These are phyloP conservation scores for Prionailurus viverrinus DNA, from an alignment of 2,113 vertebrate species.

Conservation along the genomic window DNA sequence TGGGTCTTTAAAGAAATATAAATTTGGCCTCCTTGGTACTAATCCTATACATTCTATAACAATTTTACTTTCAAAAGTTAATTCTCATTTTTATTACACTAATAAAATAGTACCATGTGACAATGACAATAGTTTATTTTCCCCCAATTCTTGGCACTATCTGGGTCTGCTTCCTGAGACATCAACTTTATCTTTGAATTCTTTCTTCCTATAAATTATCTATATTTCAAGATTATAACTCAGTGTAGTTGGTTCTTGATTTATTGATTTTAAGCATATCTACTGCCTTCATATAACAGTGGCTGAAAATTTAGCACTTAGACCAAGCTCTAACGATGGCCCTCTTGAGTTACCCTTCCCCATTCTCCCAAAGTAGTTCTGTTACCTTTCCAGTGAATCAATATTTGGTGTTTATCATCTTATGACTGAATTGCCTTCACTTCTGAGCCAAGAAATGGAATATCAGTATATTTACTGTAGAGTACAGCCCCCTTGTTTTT, in stretches of 20 bases:
- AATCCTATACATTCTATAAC: background rate
- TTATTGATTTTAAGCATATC: background rate
- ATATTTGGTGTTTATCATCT: background rate
- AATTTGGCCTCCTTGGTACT: background rate
- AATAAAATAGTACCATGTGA: background rate
- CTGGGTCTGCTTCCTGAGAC: background rate
- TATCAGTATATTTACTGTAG: background rate
- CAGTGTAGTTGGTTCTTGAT: background rate
- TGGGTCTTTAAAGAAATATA: constrained; percentile 20
- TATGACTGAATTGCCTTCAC: constrained; percentile 3
- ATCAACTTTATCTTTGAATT: constrained; percentile 49
- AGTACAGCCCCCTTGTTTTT: background rate
- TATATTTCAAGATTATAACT: constrained; percentile 27
- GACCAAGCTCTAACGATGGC: background rate
- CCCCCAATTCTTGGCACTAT: background rate
- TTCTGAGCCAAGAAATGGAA: constrained; percentile 43
- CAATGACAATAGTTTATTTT: background rate
- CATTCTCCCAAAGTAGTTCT: background rate
- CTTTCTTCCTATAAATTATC: background rate
- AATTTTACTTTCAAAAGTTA: constrained; percentile 20
- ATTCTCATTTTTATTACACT: constrained; percentile 42
- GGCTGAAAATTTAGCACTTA: background rate
- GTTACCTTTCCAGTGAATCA: background rate
- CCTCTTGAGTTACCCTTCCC: background rate
- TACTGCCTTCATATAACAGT: background rate